Evolutionary conservation across 1,140 invertebrate species (phyloP).

Genomic region (Lineus longissimus): DNA sequence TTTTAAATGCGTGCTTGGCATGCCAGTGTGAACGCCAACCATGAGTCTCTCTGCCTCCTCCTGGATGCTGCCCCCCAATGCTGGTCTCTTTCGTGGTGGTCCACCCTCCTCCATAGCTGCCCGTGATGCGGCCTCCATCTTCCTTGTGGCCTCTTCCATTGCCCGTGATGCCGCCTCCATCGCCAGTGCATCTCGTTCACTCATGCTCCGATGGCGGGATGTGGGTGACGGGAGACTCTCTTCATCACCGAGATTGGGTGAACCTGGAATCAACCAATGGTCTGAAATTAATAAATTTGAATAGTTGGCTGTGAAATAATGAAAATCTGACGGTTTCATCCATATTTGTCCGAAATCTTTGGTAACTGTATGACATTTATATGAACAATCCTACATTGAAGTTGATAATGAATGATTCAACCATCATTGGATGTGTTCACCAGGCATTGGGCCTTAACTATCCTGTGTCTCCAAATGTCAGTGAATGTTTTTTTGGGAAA

Average conservation of each 20-base stretch:
- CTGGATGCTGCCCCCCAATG: conserved; percentile 23
- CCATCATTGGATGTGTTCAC: too few species aligned
- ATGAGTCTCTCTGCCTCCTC: conserved; percentile 29
- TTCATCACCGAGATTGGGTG: conserved; percentile 23
- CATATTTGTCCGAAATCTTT: too few species aligned
- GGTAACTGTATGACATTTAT: too few species aligned
- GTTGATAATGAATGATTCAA: too few species aligned
- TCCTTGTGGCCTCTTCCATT: conserved; percentile 50
- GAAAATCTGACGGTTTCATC: too few species aligned
- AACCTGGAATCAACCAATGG: too few species aligned
- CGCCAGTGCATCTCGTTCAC: conserved; percentile 50
- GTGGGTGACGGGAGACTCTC: conserved; percentile 40
- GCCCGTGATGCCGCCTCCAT: conserved; percentile 52
- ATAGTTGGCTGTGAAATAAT: too few species aligned
- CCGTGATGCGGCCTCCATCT: conserved; percentile 46
- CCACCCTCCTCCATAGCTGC: conserved; percentile 37
- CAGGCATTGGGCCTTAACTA: too few species aligned
- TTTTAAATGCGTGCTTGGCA: conserved; percentile 77
- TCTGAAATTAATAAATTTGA: too few species aligned
- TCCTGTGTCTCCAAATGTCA: too few species aligned
- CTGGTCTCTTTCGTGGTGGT: conserved; percentile 24
- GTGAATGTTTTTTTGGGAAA: too few species aligned
- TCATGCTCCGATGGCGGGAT: conserved; percentile 23
- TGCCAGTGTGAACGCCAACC: conserved; percentile 48
- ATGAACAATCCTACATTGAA: too few species aligned